phyloP scores from a whole-genome alignment of 2,888 invertebrate genomes.

The Silvanus unidentatus region DNA sequence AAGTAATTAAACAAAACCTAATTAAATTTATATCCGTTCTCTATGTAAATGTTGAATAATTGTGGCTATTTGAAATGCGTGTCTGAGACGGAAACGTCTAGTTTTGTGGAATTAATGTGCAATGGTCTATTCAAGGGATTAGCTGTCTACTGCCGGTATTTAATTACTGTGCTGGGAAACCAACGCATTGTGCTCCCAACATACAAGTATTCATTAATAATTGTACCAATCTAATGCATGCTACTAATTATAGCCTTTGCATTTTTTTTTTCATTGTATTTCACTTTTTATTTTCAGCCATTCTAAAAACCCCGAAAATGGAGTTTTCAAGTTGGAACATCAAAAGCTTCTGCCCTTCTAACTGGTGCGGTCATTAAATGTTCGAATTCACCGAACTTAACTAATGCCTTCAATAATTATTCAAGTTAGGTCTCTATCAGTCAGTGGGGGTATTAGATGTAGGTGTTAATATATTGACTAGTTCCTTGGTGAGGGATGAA shows the following conservation, averaged over 20 bases:
- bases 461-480: too few species aligned
- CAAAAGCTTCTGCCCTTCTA: too few species aligned
- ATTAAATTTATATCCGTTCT: slow-evolving; percentile 4
- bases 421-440: too few species aligned
- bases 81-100: slow-evolving; percentile 28
- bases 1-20: slow-evolving; percentile 5
- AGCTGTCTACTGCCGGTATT: slow-evolving; percentile 23
- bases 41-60: slow-evolving; percentile 22
- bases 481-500: too few species aligned
- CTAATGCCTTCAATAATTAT: too few species aligned
- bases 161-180: slow-evolving; percentile 18
- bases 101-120: slow-evolving; percentile 30
- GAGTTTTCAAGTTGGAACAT: too few species aligned
- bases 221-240: slow-evolving; percentile 13
- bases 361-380: too few species aligned
- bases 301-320: too few species aligned
- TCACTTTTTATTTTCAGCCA: too few species aligned
- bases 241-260: slow-evolving; percentile 10
- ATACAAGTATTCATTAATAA: slow-evolving; percentile 12
- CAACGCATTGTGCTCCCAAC: slow-evolving; percentile 13
- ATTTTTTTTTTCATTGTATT: too few species aligned
- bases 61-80: slow-evolving; percentile 25
- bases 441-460: too few species aligned
- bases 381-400: too few species aligned
- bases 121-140: slow-evolving; percentile 31